Percentiles rank a stretch among this genome's conserved stretches.
Conservation (phyloP, 2,113 vertebrate species). For the Hyperopisus bebe region DNA sequence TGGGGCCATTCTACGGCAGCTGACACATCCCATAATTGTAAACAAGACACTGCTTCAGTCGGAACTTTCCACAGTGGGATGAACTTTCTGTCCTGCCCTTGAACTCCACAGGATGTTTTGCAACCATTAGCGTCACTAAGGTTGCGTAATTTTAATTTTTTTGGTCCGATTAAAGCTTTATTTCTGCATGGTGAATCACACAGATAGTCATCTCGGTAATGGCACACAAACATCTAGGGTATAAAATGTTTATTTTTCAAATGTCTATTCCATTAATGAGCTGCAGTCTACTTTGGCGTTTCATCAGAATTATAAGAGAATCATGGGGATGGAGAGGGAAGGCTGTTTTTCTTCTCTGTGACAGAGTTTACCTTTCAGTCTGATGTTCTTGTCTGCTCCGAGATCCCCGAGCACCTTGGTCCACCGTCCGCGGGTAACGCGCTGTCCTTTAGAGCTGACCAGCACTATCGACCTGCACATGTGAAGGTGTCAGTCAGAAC, state of each 20-base stretch:
- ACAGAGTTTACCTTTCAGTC: constrained; percentile 72
- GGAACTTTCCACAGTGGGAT: not conserved
- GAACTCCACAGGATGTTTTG: not conserved
- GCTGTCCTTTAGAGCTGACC: constrained; percentile 77
- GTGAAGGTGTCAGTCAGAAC: not conserved
- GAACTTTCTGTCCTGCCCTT: not conserved
- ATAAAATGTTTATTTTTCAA: not conserved
- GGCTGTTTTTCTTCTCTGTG: not conserved
- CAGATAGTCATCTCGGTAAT: not conserved
- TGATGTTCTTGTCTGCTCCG: constrained; percentile 65
- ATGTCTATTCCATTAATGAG: not conserved
- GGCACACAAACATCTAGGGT: not conserved
- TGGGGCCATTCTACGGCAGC: not conserved
- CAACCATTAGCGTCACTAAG: not conserved
- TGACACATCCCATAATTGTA: not conserved
- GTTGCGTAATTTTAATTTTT: not conserved
- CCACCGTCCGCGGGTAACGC: constrained; percentile 73
- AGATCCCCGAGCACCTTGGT: constrained; percentile 74
- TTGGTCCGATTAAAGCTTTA: not conserved
- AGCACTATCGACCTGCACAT: constrained; percentile 75
- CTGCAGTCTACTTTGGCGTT: not conserved
- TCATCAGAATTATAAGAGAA: not conserved
- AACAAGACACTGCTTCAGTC: not conserved
- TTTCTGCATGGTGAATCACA: not conserved
- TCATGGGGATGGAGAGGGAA: not conserved